Conservation (phyloP, 1,140 invertebrate species). For the Acyrthosiphon pisum region DNA sequence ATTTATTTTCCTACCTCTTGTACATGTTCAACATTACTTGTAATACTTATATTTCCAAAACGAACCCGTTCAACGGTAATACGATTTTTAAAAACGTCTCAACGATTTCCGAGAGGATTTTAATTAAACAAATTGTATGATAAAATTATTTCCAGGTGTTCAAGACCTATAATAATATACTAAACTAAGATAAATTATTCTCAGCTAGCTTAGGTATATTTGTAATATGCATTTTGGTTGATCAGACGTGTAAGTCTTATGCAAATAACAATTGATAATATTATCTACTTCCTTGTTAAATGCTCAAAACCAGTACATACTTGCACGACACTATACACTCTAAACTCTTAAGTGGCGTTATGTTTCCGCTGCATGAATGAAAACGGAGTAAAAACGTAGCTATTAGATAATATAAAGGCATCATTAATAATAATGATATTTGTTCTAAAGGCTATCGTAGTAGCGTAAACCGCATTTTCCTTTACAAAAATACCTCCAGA, state of each 20-base stretch:
- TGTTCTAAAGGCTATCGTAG: not conserved
- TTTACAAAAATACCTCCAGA: not conserved
- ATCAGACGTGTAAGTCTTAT: not conserved
- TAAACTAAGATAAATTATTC: not conserved
- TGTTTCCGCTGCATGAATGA: not conserved
- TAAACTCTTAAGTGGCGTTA: not conserved
- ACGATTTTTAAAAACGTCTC: not conserved
- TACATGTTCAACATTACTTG: not conserved
- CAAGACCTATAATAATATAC: not conserved
- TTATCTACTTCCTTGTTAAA: not conserved
- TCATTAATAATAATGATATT: not conserved
- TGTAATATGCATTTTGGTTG: not conserved
- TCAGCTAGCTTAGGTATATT: not conserved
- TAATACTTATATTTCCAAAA: not conserved
- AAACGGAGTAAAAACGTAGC: not conserved
- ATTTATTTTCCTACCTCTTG: not conserved
- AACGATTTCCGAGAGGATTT: not conserved
- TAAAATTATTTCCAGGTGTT: not conserved
- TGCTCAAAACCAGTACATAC: not conserved
- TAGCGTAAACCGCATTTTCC: not conserved
- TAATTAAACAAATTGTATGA: not conserved
- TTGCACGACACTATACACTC: not conserved
- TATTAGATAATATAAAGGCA: not conserved
- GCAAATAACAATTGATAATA: not conserved
- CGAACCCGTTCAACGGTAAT: not conserved